Evolutionary conservation across 2,113 vertebrate species (phyloP).

Genomic region (Ceyx melanurus): DNA sequence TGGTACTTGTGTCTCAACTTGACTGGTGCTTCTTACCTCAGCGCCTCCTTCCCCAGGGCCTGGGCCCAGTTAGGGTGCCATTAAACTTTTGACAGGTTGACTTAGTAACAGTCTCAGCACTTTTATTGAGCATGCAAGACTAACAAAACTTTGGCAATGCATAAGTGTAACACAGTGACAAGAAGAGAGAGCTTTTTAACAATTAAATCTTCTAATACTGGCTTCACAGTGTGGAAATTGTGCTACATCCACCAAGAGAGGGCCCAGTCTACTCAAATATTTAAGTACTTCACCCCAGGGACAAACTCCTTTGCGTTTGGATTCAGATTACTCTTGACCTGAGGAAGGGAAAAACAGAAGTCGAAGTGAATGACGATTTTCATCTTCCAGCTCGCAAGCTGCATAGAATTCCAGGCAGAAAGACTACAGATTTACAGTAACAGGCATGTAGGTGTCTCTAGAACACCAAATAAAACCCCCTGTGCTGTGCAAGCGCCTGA

Average conservation of each 20-base stretch:
- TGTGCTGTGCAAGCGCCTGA: neutral
- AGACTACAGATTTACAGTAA: neutral
- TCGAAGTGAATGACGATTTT: neutral
- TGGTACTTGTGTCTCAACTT: conserved; percentile 70
- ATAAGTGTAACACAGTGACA: conserved; percentile 90
- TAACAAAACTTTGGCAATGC: conserved; percentile 94
- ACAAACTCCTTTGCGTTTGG: conserved; percentile 95
- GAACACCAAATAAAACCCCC: neutral
- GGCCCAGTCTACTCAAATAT: conserved; percentile 83
- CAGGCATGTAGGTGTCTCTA: fast-evolving
- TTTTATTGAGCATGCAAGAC: conserved; percentile 89
- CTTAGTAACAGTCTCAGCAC: conserved; percentile 87
- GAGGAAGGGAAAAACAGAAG: conserved; percentile 56
- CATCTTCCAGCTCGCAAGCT: neutral
- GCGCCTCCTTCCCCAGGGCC: conserved; percentile 65
- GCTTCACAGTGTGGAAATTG: conserved; percentile 89
- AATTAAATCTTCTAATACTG: conserved; percentile 87
- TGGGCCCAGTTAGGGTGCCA: conserved; percentile 71
- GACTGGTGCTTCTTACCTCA: conserved; percentile 78
- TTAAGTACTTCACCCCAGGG: conserved; percentile 91
- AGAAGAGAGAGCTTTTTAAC: conserved; percentile 85
- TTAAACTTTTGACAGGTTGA: conserved; percentile 81
- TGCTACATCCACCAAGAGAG: conserved; percentile 82
- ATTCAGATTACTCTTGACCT: conserved; percentile 92
- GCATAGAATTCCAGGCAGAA: neutral